Evolutionary conservation across 2,888 invertebrate species (phyloP), one percentile per base, ranked within the genome.

Genomic region (Lathronympha strigana): DNA sequence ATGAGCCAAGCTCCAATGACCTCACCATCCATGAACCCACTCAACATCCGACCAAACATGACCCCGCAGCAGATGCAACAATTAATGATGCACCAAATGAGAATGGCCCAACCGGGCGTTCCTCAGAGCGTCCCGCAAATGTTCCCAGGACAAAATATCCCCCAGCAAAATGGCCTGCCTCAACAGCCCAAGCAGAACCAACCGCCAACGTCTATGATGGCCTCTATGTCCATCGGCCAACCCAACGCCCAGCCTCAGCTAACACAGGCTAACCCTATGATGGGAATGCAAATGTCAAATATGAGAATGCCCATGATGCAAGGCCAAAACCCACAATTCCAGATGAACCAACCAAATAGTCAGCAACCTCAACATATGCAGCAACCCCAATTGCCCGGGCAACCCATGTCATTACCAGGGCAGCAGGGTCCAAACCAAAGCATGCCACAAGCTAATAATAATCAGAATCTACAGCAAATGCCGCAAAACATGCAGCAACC

Each of bases 241-340:
- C 83, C 77, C 61, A 86, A 80, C 63, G 74, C 70, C 25, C 84
- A 77, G 66, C 75, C 82, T 17, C 78, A 86, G 68, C 79, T 87
- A 64, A 90, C 85, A 55, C 76, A 84, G 11, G 78, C 69, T 64
- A 90, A 86, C 67, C 81, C 84, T 2, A 84, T 88, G 81, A 76
- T 84, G 67, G 81, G 82, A 19, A 80, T 90, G 83, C 89, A 88
- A 76, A 84, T 90, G 84, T 86, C 82, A 58, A 88, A 86, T 67
- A 87, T 91, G 85, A 82, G 91, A 75, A 86, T 90, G 85, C 83
- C 89, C 5, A 71, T 84, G 51, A 83, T 86, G 79, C 88, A 81
- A 69, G 83, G 81, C 61, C 78, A 80, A 6, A 85, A 79, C 63
- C 84, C 81, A 61, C 87, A 85, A 2, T 90, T 84, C 66, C 76